Evolutionary conservation across 2,888 invertebrate species (phyloP).

Genomic region (Orchesellides sinensis): DNA sequence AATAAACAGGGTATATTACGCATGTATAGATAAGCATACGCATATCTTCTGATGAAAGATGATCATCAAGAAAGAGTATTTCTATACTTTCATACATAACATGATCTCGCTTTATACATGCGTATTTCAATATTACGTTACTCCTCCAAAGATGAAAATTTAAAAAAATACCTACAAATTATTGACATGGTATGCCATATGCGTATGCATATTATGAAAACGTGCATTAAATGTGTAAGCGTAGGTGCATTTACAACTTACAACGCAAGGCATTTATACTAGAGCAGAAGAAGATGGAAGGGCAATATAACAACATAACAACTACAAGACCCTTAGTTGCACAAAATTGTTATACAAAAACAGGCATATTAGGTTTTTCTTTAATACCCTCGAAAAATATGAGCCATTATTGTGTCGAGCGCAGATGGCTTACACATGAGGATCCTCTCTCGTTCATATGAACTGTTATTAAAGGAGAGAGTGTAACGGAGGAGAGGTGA

Average conservation of each 20-base stretch:
- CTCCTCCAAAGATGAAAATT: too few species aligned
- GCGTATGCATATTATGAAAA: slow-evolving; percentile 1
- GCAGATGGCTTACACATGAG: slow-evolving; percentile 65
- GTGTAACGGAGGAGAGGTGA: slow-evolving; percentile 37
- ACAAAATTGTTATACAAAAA: slow-evolving; percentile 37
- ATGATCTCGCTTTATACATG: too few species aligned
- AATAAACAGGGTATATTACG: too few species aligned
- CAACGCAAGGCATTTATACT: too few species aligned
- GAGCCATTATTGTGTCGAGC: too few species aligned
- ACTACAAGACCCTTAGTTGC: slow-evolving; percentile 27
- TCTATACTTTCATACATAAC: too few species aligned
- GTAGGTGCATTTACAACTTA: background rate
- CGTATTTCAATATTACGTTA: too few species aligned
- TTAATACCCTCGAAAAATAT: background rate
- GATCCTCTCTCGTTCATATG: too few species aligned
- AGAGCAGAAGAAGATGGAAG: too few species aligned
- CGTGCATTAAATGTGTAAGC: background rate
- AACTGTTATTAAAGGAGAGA: slow-evolving; percentile 26
- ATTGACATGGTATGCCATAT: background rate
- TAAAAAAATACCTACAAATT: too few species aligned
- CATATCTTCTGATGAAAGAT: slow-evolving; percentile 18
- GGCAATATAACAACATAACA: background rate
- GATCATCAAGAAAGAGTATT: background rate
- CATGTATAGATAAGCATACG: too few species aligned
- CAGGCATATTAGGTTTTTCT: slow-evolving; percentile 24